Percentiles rank a stretch among this genome's conserved stretches.
phyloP scores from a whole-genome alignment of 1,140 invertebrate species.

The Drosophila trapezifrons region DNA sequence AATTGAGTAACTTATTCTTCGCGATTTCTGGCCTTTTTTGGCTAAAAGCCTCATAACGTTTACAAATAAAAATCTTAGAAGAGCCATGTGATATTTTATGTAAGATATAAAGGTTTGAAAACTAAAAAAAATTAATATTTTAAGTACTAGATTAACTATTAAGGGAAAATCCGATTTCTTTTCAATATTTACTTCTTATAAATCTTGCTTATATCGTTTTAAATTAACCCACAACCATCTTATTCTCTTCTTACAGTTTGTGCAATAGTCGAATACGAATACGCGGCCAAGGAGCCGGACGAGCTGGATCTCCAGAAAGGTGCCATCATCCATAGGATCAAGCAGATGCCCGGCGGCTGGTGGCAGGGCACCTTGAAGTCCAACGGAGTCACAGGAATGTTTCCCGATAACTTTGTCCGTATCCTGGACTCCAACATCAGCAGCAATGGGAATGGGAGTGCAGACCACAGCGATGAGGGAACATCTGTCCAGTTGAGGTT shows the following conservation, averaged over 20 bases:
- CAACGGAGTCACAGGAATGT: slow-evolving; percentile 94
- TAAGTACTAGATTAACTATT: background rate
- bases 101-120: background rate
- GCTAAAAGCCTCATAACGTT: background rate
- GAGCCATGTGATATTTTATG: too few relatives aligned
- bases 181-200: too few relatives aligned
- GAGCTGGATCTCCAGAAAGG: slow-evolving; percentile 95
- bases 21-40: background rate
- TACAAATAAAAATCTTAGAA: background rate
- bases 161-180: background rate
- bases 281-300: slow-evolving; percentile 91
- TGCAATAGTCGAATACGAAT: slow-evolving; percentile 92
- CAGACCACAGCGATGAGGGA: slow-evolving; percentile 63
- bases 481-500: slow-evolving; percentile 77
- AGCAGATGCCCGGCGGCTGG: slow-evolving; percentile 96
- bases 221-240: background rate
- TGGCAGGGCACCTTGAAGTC: slow-evolving; percentile 95
- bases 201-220: background rate
- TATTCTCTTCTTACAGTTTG: slow-evolving; percentile 86
- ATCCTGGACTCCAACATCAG: slow-evolving; percentile 84
- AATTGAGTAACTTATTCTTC: slow-evolving; percentile 48
- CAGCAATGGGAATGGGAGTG: slow-evolving; percentile 59
- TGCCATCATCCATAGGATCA: slow-evolving; percentile 93
- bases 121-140: background rate
- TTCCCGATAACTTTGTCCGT: slow-evolving; percentile 98